Percentiles rank a stretch among this genome's conserved stretches.
phyloP scores from a whole-genome alignment of 1,140 invertebrate genomes.

The Trichonephila clavipes region DNA sequence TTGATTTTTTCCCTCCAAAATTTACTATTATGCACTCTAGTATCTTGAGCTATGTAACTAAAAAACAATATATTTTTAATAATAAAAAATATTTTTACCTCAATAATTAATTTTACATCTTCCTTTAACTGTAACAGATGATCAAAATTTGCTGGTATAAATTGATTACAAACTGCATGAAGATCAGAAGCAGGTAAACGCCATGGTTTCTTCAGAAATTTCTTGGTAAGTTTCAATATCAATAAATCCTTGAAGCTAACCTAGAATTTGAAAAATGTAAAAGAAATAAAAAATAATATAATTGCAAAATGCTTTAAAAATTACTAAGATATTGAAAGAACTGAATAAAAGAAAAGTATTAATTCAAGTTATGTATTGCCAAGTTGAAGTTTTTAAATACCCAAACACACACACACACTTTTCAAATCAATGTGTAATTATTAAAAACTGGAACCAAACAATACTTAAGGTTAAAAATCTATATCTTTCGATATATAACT shows the following conservation, averaged over 20 bases:
- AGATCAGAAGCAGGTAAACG: background rate
- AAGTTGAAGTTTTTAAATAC: too few species aligned
- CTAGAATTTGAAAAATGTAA: background rate
- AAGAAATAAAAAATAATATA: background rate
- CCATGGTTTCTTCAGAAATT: constrained; percentile 53
- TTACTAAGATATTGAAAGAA: too few species aligned
- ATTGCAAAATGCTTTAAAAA: background rate
- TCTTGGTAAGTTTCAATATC: constrained; percentile 47
- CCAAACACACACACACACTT: too few species aligned
- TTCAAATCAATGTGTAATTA: too few species aligned
- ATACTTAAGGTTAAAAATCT: too few species aligned
- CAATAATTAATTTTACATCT: constrained; percentile 20
- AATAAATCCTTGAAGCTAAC: constrained; percentile 43
- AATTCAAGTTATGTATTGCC: too few species aligned
- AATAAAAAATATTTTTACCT: constrained; percentile 22
- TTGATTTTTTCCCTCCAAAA: too few species aligned
- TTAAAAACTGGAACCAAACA: too few species aligned
- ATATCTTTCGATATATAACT: too few species aligned
- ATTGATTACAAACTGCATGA: constrained; percentile 14
- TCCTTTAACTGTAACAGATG: constrained; percentile 26
- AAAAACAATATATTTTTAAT: background rate
- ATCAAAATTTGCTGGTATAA: constrained; percentile 29
- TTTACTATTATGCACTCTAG: too few species aligned
- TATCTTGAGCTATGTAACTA: background rate
- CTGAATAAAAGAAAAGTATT: too few species aligned